A percentile compares a stretch with the other conserved stretches of the same genome.
Evolutionary conservation across 2,113 vertebrate species (phyloP).

Genomic region (Thamnophis sirtalis): DNA sequence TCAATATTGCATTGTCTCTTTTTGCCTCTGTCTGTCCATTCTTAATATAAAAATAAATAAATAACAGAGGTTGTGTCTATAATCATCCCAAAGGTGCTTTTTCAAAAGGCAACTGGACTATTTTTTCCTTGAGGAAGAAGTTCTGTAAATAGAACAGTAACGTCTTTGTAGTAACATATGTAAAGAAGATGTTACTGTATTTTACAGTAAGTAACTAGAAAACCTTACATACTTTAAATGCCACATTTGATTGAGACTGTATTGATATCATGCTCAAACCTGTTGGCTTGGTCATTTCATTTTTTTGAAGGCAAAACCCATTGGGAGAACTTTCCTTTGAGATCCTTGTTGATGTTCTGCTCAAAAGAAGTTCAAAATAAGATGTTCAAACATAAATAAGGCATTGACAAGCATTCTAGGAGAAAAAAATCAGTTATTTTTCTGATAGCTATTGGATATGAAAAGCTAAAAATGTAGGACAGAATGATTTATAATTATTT

Average conservation of each 20-base stretch:
- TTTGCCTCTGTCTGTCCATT: not conserved
- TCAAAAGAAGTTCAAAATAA: not conserved
- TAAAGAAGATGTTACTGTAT: not conserved
- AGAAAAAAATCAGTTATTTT: constrained; percentile 28
- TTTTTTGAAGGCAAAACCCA: not conserved
- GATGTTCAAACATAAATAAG: not conserved
- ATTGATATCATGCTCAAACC: not conserved
- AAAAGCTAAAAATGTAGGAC: constrained; percentile 40
- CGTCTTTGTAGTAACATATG: too few relatives aligned
- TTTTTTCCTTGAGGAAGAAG: not conserved
- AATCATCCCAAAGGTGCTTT: not conserved
- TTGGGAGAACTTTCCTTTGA: not conserved
- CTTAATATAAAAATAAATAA: not conserved
- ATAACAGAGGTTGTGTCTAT: not conserved
- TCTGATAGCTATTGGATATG: constrained; percentile 47
- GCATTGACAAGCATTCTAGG: not conserved
- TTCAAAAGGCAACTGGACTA: not conserved
- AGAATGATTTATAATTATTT: constrained; percentile 54
- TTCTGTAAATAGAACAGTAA: too few relatives aligned
- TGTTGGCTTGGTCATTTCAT: not conserved
- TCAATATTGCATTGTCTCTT: not conserved
- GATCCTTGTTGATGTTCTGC: not conserved
- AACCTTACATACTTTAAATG: not conserved
- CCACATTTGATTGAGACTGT: not conserved
- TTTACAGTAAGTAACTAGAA: not conserved